Conservation (phyloP, 2,797 vertebrate species). For the Sebastes baramenuke region DNA sequence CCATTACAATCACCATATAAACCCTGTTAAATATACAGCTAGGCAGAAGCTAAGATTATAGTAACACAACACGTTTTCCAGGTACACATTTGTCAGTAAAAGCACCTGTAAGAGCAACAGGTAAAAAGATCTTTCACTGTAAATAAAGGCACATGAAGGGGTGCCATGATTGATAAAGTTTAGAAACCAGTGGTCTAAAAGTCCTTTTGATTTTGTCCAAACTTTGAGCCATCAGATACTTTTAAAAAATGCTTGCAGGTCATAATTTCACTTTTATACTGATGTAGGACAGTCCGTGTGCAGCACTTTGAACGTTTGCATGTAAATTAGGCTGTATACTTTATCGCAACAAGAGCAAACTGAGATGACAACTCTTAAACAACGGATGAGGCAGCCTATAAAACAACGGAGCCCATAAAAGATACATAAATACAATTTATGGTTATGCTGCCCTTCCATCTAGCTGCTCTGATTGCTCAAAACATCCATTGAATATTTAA, state of each 20-base stretch:
- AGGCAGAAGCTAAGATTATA: background rate
- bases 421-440: conserved; percentile 36
- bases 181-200: background rate
- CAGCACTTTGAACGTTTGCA: conserved; percentile 8
- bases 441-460: conserved; percentile 17
- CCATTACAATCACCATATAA: background rate
- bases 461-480: conserved; percentile 19
- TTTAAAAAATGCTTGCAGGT: background rate
- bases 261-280: background rate
- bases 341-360: conserved; percentile 2
- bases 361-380: conserved; percentile 5
- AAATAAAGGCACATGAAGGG: background rate
- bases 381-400: conserved; percentile 30
- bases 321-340: conserved; percentile 5
- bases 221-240: background rate
- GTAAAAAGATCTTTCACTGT: background rate
- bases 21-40: background rate
- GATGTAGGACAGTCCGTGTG: background rate
- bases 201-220: background rate
- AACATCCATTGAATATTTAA: conserved; percentile 63
- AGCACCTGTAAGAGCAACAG: background rate
- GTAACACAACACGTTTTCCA: background rate
- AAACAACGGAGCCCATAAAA: conserved; percentile 31
- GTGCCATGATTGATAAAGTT: background rate
- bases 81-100: background rate